These are phyloP conservation scores for Oophaga pumilio DNA, from an alignment of 2,113 vertebrate species.

Conservation along the genomic window DNA sequence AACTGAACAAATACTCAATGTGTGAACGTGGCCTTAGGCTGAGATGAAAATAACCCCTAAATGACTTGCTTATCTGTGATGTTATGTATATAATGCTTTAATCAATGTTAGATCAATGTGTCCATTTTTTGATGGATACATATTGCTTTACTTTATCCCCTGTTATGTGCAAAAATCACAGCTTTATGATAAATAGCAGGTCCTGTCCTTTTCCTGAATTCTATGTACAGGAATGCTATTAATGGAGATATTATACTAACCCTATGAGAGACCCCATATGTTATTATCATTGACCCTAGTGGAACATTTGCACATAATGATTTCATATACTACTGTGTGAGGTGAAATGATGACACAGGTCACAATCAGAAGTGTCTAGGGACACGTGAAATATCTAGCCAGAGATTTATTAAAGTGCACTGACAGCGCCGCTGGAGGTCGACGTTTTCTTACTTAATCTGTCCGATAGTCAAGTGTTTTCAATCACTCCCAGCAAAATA, in stretches of 20 bases:
- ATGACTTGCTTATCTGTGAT: no score
- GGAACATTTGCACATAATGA: constrained; percentile 11
- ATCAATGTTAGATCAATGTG: background rate
- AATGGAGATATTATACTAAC: background rate
- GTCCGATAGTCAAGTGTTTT: background rate
- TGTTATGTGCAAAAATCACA: background rate
- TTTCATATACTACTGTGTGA: constrained; percentile 42
- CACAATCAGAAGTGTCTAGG: background rate
- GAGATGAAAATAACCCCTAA: no score
- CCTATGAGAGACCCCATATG: constrained; percentile 25
- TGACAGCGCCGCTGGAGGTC: constrained; percentile 13
- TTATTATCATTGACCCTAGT: constrained; percentile 32
- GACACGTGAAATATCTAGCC: constrained; percentile 12
- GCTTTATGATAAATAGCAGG: constrained; percentile 2
- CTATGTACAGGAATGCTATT: constrained; percentile 17
- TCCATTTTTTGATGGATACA: background rate
- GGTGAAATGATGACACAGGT: constrained; percentile 35
- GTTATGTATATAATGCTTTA: no score
- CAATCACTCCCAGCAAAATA: background rate
- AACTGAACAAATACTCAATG: no score
- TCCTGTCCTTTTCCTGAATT: constrained; percentile 1
- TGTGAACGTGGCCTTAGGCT: no score
- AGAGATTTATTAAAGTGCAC: background rate
- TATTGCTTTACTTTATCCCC: background rate
- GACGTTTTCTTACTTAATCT: constrained; percentile 10